Evolutionary conservation across 53 echinoderm and acorn worm genomes (phyloP), one percentile per base, ranked within the genome.

Genomic region (Henricia sp.): DNA sequence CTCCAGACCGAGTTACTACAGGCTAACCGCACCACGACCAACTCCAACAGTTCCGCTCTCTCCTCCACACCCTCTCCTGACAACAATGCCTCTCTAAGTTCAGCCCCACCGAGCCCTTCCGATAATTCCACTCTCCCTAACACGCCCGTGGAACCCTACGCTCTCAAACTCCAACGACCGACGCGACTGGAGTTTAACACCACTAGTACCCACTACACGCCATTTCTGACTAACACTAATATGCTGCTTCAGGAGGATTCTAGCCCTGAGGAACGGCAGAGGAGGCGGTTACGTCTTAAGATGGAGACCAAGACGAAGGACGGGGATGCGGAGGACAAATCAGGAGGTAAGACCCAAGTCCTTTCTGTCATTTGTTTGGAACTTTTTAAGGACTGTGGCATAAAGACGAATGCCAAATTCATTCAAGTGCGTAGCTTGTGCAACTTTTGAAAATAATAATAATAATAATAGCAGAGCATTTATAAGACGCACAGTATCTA

Each of bases 231-330:
- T 32, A 93, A 93, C 73, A 93, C 93, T 32, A 95, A 95, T 80
- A 74, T 95, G 65, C 91, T 95, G 26, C 82, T 95, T n/a, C 89
- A 86, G 58, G 95, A 95, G 67, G 95, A 95, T 59, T 95, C 95
- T 0, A 95, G 95, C 32, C 95, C 93, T 1, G 93, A 93, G 86
- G 93, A 72, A 33, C 83, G 82, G 86, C 72, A 70, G 42, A 33
- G 43, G 6, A 67, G 76, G 28, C 80, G 58, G 24, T 60, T 71
- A 38, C 43, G 71, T 17, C 83, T 59, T 50, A 88, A 57, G 71
- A 48, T 66, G 26, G 75, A 75, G 80, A 63, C 11, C 43, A 80
- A 44, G 48, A 38, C 29, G 35, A 72, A 63, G 40, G 80, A 62
- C 1, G 71, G 50, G 56, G 48, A 84, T 1, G 39, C 74, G 52